Evolutionary conservation across 2,888 invertebrate species (phyloP).

Genomic region (Lithophane semibrunnea): DNA sequence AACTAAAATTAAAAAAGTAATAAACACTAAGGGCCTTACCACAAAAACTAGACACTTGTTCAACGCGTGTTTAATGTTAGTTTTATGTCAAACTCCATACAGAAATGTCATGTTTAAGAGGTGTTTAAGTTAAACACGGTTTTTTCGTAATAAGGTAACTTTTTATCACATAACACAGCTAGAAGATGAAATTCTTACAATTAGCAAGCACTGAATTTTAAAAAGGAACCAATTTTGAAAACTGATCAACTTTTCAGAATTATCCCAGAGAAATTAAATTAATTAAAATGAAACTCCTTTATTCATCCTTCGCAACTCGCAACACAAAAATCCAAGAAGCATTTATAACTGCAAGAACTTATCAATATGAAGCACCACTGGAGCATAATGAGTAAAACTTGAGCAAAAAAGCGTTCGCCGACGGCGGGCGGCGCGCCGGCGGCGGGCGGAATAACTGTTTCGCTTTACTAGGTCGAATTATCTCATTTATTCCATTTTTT

Average conservation of each 20-base stretch:
- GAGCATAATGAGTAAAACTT: conserved; percentile 73
- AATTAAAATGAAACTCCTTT: not conserved
- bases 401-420: conserved; percentile 78
- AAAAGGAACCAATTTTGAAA: not conserved
- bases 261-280: not conserved
- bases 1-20: too few relatives aligned
- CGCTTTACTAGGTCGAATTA: conserved; percentile 87
- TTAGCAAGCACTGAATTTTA: not conserved
- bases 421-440: conserved; percentile 75
- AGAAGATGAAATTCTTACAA: not conserved
- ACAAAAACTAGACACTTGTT: too few relatives aligned
- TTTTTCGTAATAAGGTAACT: too few relatives aligned
- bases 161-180: not conserved
- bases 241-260: not conserved
- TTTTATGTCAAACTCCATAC: too few relatives aligned
- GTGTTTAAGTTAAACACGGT: too few relatives aligned
- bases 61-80: too few relatives aligned
- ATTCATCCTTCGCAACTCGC: not conserved
- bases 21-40: too few relatives aligned
- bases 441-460: conserved; percentile 74
- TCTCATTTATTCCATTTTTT: conserved; percentile 78
- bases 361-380: conserved; percentile 52
- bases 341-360: conserved; percentile 32
- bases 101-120: too few relatives aligned
- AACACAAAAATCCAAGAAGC: conserved; percentile 8